These are phyloP conservation scores for Steromphala cineraria DNA, from an alignment of 2,888 invertebrate species.

Conservation along the genomic window DNA sequence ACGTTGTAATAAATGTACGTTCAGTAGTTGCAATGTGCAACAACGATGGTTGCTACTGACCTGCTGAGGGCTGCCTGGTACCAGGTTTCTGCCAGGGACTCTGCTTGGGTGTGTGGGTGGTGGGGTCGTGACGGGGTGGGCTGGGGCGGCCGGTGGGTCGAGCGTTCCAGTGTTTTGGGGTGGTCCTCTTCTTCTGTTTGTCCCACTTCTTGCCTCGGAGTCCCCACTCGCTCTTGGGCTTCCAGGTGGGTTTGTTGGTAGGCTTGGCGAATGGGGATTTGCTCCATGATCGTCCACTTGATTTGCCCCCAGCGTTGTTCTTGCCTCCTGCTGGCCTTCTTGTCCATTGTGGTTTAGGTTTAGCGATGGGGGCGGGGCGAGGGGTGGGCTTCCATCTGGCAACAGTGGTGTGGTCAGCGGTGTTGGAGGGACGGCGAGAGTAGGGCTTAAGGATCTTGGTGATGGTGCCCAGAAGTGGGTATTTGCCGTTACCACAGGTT, in stretches of 20 bases:
- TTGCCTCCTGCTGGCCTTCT: neutral
- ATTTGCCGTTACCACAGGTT: slow-evolving; percentile 89
- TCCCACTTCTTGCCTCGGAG: slow-evolving; percentile 21
- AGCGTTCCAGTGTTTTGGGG: slow-evolving; percentile 30
- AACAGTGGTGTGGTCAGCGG: neutral
- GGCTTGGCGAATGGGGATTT: neutral
- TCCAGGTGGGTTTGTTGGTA: neutral
- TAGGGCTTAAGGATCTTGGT: slow-evolving; percentile 78
- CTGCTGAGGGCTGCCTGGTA: slow-evolving; percentile 28
- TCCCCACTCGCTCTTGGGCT: slow-evolving; percentile 1
- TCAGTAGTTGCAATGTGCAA: too few relatives aligned
- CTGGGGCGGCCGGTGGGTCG: slow-evolving; percentile 30
- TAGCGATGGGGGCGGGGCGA: neutral
- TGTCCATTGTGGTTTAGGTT: slow-evolving; percentile 1
- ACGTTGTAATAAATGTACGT: too few relatives aligned
- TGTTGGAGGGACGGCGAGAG: slow-evolving; percentile 16
- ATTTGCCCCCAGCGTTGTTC: neutral
- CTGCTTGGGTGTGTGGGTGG: neutral
- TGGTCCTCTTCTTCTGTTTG: slow-evolving; percentile 18
- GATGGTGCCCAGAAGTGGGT: slow-evolving; percentile 90
- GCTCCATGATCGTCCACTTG: neutral
- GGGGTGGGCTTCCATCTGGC: slow-evolving; percentile 18
- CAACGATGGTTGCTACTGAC: neutral
- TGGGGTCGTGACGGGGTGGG: neutral
- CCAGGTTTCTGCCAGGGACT: slow-evolving; percentile 27